A percentile compares a stretch with the other conserved stretches of the same genome.
These are phyloP conservation scores for Zeus faber DNA, from an alignment of 2,113 vertebrate species.

Conservation along the genomic window DNA sequence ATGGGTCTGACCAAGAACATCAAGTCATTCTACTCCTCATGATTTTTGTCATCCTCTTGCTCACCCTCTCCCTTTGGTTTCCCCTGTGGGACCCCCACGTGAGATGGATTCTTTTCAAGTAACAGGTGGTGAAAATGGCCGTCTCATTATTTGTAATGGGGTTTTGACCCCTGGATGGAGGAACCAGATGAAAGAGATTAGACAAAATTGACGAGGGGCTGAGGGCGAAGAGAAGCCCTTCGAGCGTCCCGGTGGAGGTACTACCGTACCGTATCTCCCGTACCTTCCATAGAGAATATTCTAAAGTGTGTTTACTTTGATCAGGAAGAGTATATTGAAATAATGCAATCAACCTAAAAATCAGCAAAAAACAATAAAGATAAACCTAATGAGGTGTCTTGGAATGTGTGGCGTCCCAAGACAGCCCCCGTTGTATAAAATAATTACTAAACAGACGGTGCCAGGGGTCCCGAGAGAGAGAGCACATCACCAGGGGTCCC, in stretches of 20 bases:
- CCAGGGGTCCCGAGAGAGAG: too few relatives aligned
- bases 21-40: constrained; percentile 52
- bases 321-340: too few relatives aligned
- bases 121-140: constrained; percentile 59
- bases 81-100: constrained; percentile 37
- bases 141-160: constrained; percentile 72
- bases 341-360: too few relatives aligned
- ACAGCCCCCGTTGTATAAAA: too few relatives aligned
- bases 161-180: constrained; percentile 43
- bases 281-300: too few relatives aligned
- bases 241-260: too few relatives aligned
- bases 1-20: constrained; percentile 50
- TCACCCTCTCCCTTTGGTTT: constrained; percentile 35
- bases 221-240: constrained; percentile 19
- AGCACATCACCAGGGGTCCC: too few relatives aligned
- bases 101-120: constrained; percentile 67
- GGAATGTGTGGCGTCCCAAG: too few relatives aligned
- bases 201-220: constrained; percentile 37
- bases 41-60: constrained; percentile 40
- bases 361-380: too few relatives aligned
- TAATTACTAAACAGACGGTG: too few relatives aligned
- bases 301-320: constrained; percentile 34
- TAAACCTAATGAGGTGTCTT: too few relatives aligned
- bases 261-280: too few relatives aligned
- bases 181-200: constrained; percentile 36